phyloP scores from a whole-genome alignment of 2,888 invertebrate genomes.

The Drosophila pullipes region DNA sequence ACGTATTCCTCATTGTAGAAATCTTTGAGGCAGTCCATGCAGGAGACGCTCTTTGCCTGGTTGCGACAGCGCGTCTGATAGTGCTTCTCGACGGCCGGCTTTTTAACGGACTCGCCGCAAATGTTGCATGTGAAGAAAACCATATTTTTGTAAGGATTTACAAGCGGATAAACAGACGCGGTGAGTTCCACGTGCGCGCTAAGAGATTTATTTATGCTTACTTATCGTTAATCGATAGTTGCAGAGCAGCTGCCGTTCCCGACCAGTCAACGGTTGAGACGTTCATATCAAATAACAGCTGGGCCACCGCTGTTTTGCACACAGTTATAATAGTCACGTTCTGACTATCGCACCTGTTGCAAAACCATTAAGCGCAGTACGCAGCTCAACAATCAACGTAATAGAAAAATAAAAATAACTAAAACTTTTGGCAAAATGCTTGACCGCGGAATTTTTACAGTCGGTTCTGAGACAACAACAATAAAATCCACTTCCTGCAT shows the following conservation, averaged over 20 bases:
- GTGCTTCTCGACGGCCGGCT: constrained; percentile 96
- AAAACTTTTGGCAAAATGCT: not conserved
- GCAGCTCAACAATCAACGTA: not conserved
- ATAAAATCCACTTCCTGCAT: no score
- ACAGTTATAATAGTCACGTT: not conserved
- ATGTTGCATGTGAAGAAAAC: constrained; percentile 97
- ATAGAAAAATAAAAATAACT: no score
- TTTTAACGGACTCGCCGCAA: constrained; percentile 96
- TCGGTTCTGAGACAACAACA: not conserved
- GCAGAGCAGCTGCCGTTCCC: not conserved
- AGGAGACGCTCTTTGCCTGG: constrained; percentile 90
- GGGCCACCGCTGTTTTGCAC: not conserved
- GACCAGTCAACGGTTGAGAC: not conserved
- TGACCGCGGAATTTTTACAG: not conserved
- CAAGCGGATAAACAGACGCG: constrained; percentile 13
- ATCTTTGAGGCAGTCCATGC: constrained; percentile 97
- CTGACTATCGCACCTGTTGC: not conserved
- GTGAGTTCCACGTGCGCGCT: constrained; percentile 47
- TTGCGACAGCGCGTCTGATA: constrained; percentile 90
- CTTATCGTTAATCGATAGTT: constrained; percentile 36
- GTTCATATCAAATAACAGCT: not conserved
- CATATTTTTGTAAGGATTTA: constrained; percentile 87
- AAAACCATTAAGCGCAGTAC: not conserved
- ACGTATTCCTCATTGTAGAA: constrained; percentile 92
- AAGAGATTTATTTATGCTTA: constrained; percentile 20